A percentile compares a stretch with the other conserved stretches of the same genome.
Evolutionary conservation across 1,140 invertebrate genomes (phyloP).

Genomic region (Polypedilum vanderplanki): DNA sequence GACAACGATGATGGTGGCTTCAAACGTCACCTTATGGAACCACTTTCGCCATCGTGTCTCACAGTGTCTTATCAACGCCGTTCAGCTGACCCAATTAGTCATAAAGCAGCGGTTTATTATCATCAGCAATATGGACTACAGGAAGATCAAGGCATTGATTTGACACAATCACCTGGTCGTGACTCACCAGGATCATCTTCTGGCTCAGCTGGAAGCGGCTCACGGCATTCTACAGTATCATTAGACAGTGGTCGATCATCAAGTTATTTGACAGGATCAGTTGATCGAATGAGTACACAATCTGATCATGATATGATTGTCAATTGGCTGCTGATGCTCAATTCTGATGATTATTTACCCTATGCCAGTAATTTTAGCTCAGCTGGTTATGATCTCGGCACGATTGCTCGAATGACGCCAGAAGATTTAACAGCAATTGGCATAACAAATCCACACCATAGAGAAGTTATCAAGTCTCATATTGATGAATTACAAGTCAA

Average conservation of each 20-base stretch:
- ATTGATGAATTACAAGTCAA: conserved; percentile 90
- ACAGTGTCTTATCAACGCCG: conserved; percentile 23
- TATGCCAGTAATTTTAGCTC: conserved; percentile 78
- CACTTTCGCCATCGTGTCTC: conserved; percentile 22
- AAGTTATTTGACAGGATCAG: conserved; percentile 44
- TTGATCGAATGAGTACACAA: conserved; percentile 44
- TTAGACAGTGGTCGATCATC: conserved; percentile 87
- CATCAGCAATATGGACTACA: conserved; percentile 66
- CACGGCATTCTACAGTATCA: conserved; percentile 83
- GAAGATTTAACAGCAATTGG: conserved; percentile 81
- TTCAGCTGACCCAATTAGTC: conserved; percentile 50
- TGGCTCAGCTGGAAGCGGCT: conserved; percentile 65
- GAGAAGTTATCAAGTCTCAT: conserved; percentile 92
- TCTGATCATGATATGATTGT: conserved; percentile 86
- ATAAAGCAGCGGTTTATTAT: conserved; percentile 64
- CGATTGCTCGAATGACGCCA: conserved; percentile 95
- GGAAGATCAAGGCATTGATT: conserved; percentile 63
- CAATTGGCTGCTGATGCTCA: conserved; percentile 88
- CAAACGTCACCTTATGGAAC: conserved; percentile 4
- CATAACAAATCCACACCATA: conserved; percentile 95
- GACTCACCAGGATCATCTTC: conserved; percentile 84
- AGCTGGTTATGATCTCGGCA: conserved; percentile 96
- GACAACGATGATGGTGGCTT: conserved; percentile 16
- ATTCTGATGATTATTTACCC: conserved; percentile 82
- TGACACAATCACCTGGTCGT: conserved; percentile 75